Percentiles rank a stretch among this genome's conserved stretches.
These are phyloP conservation scores for Seriola rivoliana DNA, from an alignment of 2,113 vertebrate genomes.

Conservation along the genomic window DNA sequence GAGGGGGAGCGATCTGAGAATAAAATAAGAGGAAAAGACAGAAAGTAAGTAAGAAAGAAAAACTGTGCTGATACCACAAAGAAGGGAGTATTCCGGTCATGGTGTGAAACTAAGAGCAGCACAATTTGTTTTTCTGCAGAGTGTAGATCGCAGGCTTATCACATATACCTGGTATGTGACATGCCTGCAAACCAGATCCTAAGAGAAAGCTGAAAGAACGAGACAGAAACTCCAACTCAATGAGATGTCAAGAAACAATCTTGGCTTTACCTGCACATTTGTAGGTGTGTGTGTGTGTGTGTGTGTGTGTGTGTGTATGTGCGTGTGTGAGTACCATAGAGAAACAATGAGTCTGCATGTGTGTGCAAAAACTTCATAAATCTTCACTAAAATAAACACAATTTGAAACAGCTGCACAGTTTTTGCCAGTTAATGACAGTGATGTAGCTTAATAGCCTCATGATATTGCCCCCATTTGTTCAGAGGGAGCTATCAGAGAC, in stretches of 20 bases:
- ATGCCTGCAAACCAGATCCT: conserved; percentile 34
- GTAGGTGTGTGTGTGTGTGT: not conserved
- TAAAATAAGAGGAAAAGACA: not conserved
- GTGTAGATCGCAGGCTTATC: not conserved
- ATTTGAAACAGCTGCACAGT: not conserved
- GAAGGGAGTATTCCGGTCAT: not conserved
- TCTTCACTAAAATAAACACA: not conserved
- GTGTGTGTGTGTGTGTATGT: no score
- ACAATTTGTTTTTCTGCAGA: conserved; percentile 39
- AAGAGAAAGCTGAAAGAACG: not conserved
- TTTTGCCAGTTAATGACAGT: conserved; percentile 1
- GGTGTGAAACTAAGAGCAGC: conserved; percentile 5
- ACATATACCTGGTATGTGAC: not conserved
- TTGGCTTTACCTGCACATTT: not conserved
- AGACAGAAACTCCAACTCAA: conserved; percentile 20
- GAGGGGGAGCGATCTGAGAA: not conserved
- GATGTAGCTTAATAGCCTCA: conserved; percentile 1
- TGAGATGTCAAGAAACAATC: conserved; percentile 7
- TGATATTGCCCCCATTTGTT: conserved; percentile 17
- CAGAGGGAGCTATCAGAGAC: not conserved
- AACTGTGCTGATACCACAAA: not conserved
- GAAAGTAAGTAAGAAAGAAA: not conserved
- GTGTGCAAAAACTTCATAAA: not conserved
- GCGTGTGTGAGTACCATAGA: not conserved
- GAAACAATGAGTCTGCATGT: not conserved